A percentile compares a stretch with the other conserved stretches of the same genome.
Evolutionary conservation across 2,888 invertebrate species (phyloP).

Genomic region (Eudasyphora cyanicolor): DNA sequence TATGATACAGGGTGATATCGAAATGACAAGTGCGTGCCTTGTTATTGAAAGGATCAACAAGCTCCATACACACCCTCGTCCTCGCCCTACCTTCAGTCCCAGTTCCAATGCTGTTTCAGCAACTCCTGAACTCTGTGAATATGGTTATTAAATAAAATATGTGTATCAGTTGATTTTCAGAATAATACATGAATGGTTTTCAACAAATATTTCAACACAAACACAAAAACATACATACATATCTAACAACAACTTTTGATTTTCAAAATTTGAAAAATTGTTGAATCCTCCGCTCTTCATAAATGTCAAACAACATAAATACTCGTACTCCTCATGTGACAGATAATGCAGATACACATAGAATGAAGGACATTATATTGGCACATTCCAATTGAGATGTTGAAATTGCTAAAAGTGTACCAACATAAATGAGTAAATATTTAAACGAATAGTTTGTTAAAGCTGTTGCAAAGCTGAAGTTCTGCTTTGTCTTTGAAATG

Average conservation of each 20-base stretch:
- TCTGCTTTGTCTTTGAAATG: too few species aligned
- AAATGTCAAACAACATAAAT: too few species aligned
- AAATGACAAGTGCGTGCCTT: conserved; percentile 18
- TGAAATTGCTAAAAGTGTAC: not conserved
- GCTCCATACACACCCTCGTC: not conserved
- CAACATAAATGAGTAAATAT: not conserved
- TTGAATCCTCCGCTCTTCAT: not conserved
- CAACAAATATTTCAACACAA: not conserved
- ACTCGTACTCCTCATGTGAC: too few species aligned
- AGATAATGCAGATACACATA: too few species aligned
- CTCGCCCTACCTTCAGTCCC: not conserved
- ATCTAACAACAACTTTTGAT: not conserved
- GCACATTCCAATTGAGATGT: not conserved
- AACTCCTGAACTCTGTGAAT: not conserved
- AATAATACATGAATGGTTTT: not conserved
- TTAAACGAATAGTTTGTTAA: too few species aligned
- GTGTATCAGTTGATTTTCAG: conserved; percentile 1
- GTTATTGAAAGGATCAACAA: conserved; percentile 28
- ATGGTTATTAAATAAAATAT: conserved; percentile 19
- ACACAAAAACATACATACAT: not conserved
- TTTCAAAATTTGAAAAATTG: not conserved
- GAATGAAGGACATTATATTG: not conserved
- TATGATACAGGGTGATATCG: not conserved
- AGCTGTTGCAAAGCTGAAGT: too few species aligned
- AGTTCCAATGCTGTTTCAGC: not conserved